phyloP scores from a whole-genome alignment of 2,888 invertebrate genomes.

The Clistopyga incitator region DNA sequence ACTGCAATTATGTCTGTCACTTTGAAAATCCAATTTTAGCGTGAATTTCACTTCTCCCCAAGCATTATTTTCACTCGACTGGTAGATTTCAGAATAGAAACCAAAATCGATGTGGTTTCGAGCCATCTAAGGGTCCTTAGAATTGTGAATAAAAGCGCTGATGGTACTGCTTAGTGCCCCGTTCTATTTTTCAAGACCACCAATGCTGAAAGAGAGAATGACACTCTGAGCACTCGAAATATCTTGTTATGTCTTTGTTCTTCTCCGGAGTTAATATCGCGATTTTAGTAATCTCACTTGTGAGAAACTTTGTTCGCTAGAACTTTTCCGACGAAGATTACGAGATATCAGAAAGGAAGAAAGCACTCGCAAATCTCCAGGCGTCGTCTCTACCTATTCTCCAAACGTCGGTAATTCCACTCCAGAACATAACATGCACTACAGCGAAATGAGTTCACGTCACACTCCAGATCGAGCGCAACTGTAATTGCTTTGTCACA shows the following conservation, averaged over 20 bases:
- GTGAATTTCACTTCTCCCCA: not conserved
- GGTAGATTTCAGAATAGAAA: not conserved
- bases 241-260: constrained; percentile 32
- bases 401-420: constrained; percentile 11
- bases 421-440: not conserved
- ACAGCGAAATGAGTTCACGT: not conserved
- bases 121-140: constrained; percentile 10
- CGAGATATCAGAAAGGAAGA: constrained; percentile 20
- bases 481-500: not conserved
- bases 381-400: not conserved
- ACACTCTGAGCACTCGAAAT: constrained; percentile 5
- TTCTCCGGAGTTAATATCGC: constrained; percentile 30
- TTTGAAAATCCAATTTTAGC: not conserved
- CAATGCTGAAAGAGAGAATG: constrained; percentile 6
- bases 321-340: constrained; percentile 20
- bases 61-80: not conserved
- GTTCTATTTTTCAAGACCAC: not conserved
- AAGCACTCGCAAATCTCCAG: constrained; percentile 1
- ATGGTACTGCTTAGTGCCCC: not conserved
- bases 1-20: not conserved
- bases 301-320: constrained; percentile 27
- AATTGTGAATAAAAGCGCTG: not conserved
- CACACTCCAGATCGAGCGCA: not conserved
- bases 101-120: constrained; percentile 2
- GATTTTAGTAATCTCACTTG: constrained; percentile 38